Evolutionary conservation across 2,113 vertebrate species (phyloP).

Genomic region (Nipponia nippon): DNA sequence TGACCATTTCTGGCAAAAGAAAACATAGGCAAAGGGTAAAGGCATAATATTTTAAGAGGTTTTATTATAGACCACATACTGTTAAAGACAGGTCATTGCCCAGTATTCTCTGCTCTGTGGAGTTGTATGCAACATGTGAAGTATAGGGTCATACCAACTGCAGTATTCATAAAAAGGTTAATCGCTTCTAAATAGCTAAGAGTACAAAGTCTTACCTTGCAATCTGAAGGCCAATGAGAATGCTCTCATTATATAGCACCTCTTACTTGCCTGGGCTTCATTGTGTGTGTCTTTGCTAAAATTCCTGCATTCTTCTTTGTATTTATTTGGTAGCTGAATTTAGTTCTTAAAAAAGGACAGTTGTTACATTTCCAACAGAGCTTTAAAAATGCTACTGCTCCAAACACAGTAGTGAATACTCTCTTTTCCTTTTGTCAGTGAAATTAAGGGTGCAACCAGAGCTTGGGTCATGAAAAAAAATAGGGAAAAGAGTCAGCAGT

Average conservation of each 20-base stretch:
- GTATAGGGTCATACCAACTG: neutral
- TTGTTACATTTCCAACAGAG: neutral
- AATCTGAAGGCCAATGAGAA: neutral
- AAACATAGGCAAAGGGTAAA: neutral
- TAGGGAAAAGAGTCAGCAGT: neutral
- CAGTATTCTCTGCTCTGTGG: neutral
- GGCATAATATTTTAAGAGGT: neutral
- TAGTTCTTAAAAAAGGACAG: neutral
- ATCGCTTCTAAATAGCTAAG: neutral
- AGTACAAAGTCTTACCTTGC: neutral
- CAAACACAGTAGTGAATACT: neutral
- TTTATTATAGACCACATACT: neutral
- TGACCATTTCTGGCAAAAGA: neutral
- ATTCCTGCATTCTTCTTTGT: neutral
- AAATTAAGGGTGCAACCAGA: neutral
- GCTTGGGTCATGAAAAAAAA: neutral
- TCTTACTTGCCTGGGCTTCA: neutral
- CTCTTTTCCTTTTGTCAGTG: neutral
- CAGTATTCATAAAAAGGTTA: constrained; percentile 12
- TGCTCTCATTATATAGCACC: constrained; percentile 1
- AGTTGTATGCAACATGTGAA: neutral
- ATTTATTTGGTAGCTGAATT: neutral
- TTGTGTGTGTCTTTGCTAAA: neutral
- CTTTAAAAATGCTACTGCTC: neutral
- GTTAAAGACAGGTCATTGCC: neutral